These are phyloP conservation scores for Mesorhabditis belari DNA, from an alignment of 2,888 invertebrate genomes.

Conservation along the genomic window DNA sequence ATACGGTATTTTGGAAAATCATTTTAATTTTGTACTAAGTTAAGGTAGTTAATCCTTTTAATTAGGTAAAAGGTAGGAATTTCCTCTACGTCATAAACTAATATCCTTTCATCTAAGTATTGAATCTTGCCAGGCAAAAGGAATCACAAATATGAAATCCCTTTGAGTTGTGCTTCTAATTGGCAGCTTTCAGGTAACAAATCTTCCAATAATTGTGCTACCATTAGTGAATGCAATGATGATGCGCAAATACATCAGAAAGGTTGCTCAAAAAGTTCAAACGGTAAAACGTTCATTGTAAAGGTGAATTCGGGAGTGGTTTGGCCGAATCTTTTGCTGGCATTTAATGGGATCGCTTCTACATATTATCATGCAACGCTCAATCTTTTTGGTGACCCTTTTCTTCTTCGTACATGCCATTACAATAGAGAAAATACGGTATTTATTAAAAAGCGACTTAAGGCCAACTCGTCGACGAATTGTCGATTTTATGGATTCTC, in stretches of 20 bases:
- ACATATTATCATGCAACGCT: constrained; percentile 50
- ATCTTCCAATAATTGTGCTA: constrained; percentile 47
- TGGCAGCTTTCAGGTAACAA: constrained; percentile 44
- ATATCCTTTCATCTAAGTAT: no score
- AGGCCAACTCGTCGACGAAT: constrained; percentile 59
- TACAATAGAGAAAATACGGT: no score
- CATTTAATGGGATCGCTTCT: constrained; percentile 47
- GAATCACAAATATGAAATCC: no score
- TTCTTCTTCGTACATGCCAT: no score
- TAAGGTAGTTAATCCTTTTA: no score
- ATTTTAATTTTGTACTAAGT: no score
- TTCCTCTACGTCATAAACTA: no score
- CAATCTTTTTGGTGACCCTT: constrained; percentile 46
- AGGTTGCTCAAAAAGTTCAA: constrained; percentile 1
- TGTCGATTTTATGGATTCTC: constrained; percentile 59
- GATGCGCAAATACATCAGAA: constrained; percentile 35
- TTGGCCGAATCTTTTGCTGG: constrained; percentile 24
- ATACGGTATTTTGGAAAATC: constrained; percentile 33
- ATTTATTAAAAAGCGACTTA: no score
- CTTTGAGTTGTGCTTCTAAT: no score
- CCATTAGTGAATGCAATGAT: constrained; percentile 44
- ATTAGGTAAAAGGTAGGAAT: no score
- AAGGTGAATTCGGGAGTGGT: constrained; percentile 27
- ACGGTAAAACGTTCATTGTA: not conserved
- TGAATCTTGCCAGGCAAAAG: no score